A percentile compares a stretch with the other conserved stretches of the same genome.
Evolutionary conservation across 2,888 invertebrate species (phyloP).

Genomic region (Yponomeuta cagnagella): DNA sequence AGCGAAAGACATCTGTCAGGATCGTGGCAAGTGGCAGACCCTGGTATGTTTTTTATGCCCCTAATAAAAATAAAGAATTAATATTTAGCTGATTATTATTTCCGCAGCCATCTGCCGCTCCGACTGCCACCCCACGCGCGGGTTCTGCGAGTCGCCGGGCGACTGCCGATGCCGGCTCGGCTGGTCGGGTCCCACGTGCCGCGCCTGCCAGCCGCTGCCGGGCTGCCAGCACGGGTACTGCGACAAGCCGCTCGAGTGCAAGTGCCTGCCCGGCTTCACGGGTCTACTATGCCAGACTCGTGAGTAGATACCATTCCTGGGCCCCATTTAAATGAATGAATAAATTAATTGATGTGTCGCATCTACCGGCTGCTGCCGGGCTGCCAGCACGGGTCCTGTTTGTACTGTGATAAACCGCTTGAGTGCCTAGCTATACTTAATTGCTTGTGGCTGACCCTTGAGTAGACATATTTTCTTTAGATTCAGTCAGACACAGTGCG

Average conservation of each 20-base stretch:
- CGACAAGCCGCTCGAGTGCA: slow-evolving; percentile 92
- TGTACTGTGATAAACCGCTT: slow-evolving; percentile 87
- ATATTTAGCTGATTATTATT: neutral
- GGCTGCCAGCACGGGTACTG: slow-evolving; percentile 95
- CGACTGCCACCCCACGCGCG: slow-evolving; percentile 89
- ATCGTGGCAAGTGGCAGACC: too few species aligned
- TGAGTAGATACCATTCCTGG: slow-evolving; percentile 61
- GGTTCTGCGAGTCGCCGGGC: slow-evolving; percentile 90
- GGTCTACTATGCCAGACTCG: slow-evolving; percentile 91
- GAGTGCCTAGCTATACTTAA: slow-evolving; percentile 91
- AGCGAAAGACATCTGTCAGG: too few species aligned
- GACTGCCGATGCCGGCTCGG: slow-evolving; percentile 95
- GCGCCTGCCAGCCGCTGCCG: slow-evolving; percentile 90
- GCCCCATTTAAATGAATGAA: too few species aligned
- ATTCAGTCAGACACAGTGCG: too few species aligned
- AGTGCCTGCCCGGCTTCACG: slow-evolving; percentile 93
- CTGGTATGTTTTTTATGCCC: too few species aligned
- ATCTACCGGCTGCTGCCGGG: slow-evolving; percentile 92
- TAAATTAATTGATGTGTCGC: slow-evolving; percentile 66
- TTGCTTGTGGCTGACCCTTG: slow-evolving; percentile 92
- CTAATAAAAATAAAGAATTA: too few species aligned
- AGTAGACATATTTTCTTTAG: slow-evolving; percentile 42
- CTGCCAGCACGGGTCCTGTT: slow-evolving; percentile 82
- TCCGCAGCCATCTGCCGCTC: slow-evolving; percentile 85
- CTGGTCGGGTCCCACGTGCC: slow-evolving; percentile 91